Base-by-base conservation (phyloP, 2,113 vertebrate genomes). In the Arenaria interpres region DNA sequence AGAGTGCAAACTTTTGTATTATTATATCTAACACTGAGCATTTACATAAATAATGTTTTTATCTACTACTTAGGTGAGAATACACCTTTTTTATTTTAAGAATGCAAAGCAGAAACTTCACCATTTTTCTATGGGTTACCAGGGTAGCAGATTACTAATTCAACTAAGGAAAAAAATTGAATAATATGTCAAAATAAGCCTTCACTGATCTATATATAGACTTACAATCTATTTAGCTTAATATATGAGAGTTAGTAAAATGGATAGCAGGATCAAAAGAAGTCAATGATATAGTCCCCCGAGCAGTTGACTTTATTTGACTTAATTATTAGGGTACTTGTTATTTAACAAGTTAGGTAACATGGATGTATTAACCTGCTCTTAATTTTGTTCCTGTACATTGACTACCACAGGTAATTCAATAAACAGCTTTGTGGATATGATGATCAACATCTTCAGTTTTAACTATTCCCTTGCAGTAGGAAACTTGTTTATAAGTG, bases 31-130 rank as follows among this genome's bases (percentile, higher is more conserved):
- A 85, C 43, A 83, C 27, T 66, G 41, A 82, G 72, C 24, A 75
- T 83, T 92, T 85, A 83, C 28, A 88, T 88, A 94, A 90, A 85
- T 48, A 80, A 59, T 64, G 14, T 59, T 88, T 94, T 89, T 74
- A 46, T 90, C 72, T 93, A 51, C 22, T 6, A 62, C 28, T 56
- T 91, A 77, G 20, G 30, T 77, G 25, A 59, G 56, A 91, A 89
- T 71, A 66, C 6, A 68, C 50, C 1, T 69, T 64, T 81, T 88
- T 76, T 86, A 68, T 94, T 87, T 87, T 43, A 88, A 89, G 54
- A 89, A 77, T 85, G 22, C 32, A 71, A 89, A 81, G 73, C 18
- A 87, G 56, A 93, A 91, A 71, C 33, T 57, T 91, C 33, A 45
- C 25, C 4, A 17, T 89, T 95, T 96, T 92, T 39, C 45, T 74